A percentile compares a stretch with the other conserved stretches of the same genome.
phyloP scores from a whole-genome alignment of 2,888 invertebrate genomes.

The Nezara viridula region DNA sequence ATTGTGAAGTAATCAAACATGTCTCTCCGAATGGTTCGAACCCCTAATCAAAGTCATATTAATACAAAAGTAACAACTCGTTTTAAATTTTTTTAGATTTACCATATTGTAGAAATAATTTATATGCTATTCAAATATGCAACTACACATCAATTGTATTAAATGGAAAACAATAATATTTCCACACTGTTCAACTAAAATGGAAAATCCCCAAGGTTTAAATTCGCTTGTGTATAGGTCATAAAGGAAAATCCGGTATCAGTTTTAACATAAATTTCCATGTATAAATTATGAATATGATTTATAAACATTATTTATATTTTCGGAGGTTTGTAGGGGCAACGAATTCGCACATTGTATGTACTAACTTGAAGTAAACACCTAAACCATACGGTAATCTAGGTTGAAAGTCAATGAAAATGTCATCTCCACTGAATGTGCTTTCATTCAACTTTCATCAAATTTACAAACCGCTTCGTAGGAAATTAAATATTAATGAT shows the following conservation, averaged over 20 bases:
- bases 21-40: too few relatives aligned
- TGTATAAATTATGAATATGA: not conserved
- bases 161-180: too few relatives aligned
- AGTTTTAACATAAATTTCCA: not conserved
- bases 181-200: not conserved
- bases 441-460: too few relatives aligned
- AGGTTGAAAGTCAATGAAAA: too few relatives aligned
- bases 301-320: not conserved
- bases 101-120: not conserved
- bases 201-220: not conserved
- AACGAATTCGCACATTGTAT: not conserved
- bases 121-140: not conserved
- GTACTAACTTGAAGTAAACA: not conserved
- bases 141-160: too few relatives aligned
- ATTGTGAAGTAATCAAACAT: too few relatives aligned
- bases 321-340: not conserved
- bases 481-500: too few relatives aligned
- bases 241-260: not conserved
- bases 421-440: too few relatives aligned
- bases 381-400: not conserved
- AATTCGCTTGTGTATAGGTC: not conserved
- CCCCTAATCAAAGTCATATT: too few relatives aligned
- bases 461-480: too few relatives aligned
- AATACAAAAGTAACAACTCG: too few relatives aligned
- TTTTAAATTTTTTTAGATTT: too few relatives aligned